Percentiles rank a stretch among this genome's conserved stretches.
These are phyloP conservation scores for Drosophila leontia DNA, from an alignment of 1,140 invertebrate genomes.

Conservation along the genomic window DNA sequence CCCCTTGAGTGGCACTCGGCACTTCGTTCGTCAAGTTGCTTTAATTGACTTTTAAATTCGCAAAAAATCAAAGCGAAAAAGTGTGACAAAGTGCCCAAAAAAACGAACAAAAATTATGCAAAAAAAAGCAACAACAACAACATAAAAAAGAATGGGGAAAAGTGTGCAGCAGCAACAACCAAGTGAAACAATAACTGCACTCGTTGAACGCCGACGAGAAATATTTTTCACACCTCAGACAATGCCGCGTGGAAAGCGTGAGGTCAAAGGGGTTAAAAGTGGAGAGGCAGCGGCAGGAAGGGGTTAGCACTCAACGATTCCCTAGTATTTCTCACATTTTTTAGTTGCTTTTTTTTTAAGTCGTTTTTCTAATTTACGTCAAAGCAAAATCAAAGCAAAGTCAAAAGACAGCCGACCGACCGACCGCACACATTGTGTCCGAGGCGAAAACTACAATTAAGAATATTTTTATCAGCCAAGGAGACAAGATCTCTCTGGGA, in stretches of 20 bases:
- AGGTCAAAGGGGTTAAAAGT: not conserved
- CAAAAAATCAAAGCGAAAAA: conserved; percentile 77
- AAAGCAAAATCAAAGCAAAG: conserved; percentile 79
- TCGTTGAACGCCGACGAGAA: conserved; percentile 55
- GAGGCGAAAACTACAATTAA: conserved; percentile 63
- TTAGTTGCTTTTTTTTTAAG: conserved; percentile 23
- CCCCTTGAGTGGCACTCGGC: conserved; percentile 78
- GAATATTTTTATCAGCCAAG: conserved; percentile 74
- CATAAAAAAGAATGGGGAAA: conserved; percentile 7
- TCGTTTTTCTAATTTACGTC: conserved; percentile 64
- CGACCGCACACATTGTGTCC: conserved; percentile 72
- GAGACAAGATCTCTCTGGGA: not conserved
- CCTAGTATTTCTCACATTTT: conserved; percentile 9
- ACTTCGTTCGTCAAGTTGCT: conserved; percentile 75
- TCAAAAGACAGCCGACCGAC: conserved; percentile 51
- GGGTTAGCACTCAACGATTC: conserved; percentile 18
- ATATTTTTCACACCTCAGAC: conserved; percentile 79
- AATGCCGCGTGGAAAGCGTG: conserved; percentile 40
- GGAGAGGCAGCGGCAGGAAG: conserved; percentile 23
- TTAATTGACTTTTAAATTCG: conserved; percentile 82
- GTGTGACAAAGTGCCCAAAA: conserved; percentile 65
- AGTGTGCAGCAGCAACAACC: conserved; percentile 48
- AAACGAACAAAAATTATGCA: conserved; percentile 8
- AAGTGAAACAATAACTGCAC: conserved; percentile 68
- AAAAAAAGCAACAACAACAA: not conserved